phyloP scores from a whole-genome alignment of 1,140 invertebrate species.

The Dufourea novaeangliae region DNA sequence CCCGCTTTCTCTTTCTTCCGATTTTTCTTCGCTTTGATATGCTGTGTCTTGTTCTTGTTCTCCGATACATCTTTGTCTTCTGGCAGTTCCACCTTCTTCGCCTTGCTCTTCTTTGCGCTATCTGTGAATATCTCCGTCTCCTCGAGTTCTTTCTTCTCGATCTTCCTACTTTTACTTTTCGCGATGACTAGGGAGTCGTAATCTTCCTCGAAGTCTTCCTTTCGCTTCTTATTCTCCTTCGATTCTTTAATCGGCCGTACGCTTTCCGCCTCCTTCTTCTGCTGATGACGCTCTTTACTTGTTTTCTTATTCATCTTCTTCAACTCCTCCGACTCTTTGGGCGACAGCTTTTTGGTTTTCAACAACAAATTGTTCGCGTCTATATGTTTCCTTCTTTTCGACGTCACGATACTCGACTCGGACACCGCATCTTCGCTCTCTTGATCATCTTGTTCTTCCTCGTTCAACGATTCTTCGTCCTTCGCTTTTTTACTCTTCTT shows the following conservation, averaged over 20 bases:
- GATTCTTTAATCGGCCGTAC: conserved; percentile 57
- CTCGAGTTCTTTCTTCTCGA: conserved; percentile 76
- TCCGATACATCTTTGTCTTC: conserved; percentile 78
- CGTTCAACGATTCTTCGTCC: conserved; percentile 78
- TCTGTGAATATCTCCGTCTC: conserved; percentile 80
- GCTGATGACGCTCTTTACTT: conserved; percentile 72
- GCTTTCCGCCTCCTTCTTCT: conserved; percentile 63
- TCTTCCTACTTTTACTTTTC: conserved; percentile 77
- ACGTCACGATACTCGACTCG: conserved; percentile 76
- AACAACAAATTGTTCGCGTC: conserved; percentile 76
- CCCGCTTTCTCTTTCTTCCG: conserved; percentile 72
- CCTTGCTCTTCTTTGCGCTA: conserved; percentile 80
- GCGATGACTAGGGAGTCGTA: conserved; percentile 69
- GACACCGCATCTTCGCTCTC: conserved; percentile 72
- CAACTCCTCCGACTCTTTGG: conserved; percentile 68
- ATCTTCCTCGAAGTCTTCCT: conserved; percentile 78
- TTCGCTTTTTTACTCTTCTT: conserved; percentile 73
- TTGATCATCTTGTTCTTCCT: conserved; percentile 77
- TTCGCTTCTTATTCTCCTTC: conserved; percentile 73
- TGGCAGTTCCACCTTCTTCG: conserved; percentile 75
- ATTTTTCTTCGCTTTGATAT: conserved; percentile 75
- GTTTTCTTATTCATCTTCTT: conserved; percentile 61
- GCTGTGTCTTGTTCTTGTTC: conserved; percentile 74
- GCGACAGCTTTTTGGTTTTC: conserved; percentile 80
- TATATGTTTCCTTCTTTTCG: conserved; percentile 71